phyloP scores from a whole-genome alignment of 2,888 invertebrate species.

The Laothoe populi region DNA sequence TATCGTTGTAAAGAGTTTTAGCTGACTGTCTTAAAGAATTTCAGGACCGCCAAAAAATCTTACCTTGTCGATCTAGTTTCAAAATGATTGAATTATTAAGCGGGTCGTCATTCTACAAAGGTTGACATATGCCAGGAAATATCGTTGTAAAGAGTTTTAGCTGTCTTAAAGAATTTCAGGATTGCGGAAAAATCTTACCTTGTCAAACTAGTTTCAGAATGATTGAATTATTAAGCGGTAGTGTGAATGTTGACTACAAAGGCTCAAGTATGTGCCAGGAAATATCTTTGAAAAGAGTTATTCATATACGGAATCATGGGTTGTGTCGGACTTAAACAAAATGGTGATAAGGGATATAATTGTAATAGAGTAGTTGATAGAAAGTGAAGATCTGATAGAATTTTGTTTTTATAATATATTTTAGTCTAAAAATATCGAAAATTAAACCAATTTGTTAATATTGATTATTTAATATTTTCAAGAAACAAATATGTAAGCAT shows the following conservation, averaged over 20 bases:
- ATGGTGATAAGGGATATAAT: too few species aligned
- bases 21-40: constrained; percentile 1
- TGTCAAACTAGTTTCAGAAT: neutral
- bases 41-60: neutral
- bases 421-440: too few species aligned
- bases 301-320: too few species aligned
- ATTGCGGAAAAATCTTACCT: neutral
- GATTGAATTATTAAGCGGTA: neutral
- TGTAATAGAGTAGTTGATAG: too few species aligned
- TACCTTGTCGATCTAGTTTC: neutral
- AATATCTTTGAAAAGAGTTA: neutral
- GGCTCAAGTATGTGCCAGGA: neutral
- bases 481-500: too few species aligned
- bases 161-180: neutral
- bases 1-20: neutral
- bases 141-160: neutral
- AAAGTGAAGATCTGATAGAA: too few species aligned
- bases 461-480: too few species aligned
- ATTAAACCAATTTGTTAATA: too few species aligned
- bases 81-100: neutral
- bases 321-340: too few species aligned
- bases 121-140: neutral
- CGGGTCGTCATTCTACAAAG: neutral
- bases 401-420: too few species aligned
- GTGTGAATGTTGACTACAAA: neutral